phyloP scores from a whole-genome alignment of 2,113 vertebrate species.

The Mobula birostris region DNA sequence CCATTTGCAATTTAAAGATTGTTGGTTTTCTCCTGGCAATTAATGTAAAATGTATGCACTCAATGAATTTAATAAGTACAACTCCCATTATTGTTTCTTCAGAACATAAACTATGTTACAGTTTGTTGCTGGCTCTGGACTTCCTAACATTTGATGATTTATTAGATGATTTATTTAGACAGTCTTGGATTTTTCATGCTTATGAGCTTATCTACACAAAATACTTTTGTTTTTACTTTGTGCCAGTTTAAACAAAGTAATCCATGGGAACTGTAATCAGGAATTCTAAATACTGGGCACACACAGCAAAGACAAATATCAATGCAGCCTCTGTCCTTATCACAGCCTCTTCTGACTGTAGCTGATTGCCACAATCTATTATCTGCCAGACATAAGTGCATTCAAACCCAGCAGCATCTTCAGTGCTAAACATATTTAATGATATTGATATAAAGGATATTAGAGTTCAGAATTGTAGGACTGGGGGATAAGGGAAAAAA shows the following conservation, averaged over 20 bases:
- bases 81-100: neutral
- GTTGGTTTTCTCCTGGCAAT: neutral
- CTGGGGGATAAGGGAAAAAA: neutral
- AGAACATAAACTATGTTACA: neutral
- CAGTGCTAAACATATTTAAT: neutral
- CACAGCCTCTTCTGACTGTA: conserved; percentile 15
- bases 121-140: neutral
- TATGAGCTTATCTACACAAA: conserved; percentile 13
- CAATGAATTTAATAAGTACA: neutral
- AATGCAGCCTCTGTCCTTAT: conserved; percentile 36
- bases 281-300: conserved; percentile 39
- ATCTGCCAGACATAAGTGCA: neutral
- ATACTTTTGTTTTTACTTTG: conserved; percentile 11
- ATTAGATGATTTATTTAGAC: neutral
- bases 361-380: conserved; percentile 30
- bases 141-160: neutral
- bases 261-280: conserved; percentile 39
- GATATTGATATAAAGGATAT: neutral
- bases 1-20: neutral
- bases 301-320: conserved; percentile 38
- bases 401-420: neutral
- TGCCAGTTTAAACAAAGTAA: conserved; percentile 41
- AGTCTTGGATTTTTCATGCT: neutral
- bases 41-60: neutral
- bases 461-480: no score